Conservation (phyloP, 2,113 vertebrate genomes). For the Pseudorasbora parva region DNA sequence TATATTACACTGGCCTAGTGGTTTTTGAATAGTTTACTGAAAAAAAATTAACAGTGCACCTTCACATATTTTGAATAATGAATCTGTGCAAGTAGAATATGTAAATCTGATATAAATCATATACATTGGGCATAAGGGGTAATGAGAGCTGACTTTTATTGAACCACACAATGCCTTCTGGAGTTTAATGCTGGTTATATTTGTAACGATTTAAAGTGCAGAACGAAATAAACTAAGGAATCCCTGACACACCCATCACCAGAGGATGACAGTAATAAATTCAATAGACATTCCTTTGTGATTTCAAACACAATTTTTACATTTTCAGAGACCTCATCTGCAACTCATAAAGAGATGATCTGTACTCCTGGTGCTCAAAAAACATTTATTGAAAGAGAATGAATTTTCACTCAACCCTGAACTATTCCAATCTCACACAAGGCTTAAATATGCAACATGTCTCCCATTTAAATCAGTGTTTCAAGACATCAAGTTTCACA, state of each 20-base stretch:
- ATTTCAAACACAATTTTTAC: not conserved
- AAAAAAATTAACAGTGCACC: too few species aligned
- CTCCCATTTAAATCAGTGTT: not conserved
- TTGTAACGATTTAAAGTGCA: not conserved
- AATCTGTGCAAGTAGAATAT: not conserved
- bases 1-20: too few species aligned
- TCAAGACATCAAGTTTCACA: not conserved
- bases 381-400: not conserved
- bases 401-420: not conserved
- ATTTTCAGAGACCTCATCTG: constrained; percentile 1
- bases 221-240: not conserved
- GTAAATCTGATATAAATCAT: too few species aligned
- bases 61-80: not conserved
- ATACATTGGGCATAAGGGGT: not conserved
- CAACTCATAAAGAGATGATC: not conserved
- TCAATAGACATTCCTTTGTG: not conserved
- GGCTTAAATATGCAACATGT: not conserved
- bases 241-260: not conserved
- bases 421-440: not conserved
- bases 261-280: not conserved
- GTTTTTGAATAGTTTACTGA: too few species aligned
- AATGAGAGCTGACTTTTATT: not conserved
- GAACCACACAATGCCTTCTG: constrained; percentile 37
- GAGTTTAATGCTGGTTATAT: not conserved
- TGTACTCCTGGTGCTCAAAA: not conserved